Evolutionary conservation across 23 tunicate genomes (phyloP).

Genomic region (Corella eumyota): DNA sequence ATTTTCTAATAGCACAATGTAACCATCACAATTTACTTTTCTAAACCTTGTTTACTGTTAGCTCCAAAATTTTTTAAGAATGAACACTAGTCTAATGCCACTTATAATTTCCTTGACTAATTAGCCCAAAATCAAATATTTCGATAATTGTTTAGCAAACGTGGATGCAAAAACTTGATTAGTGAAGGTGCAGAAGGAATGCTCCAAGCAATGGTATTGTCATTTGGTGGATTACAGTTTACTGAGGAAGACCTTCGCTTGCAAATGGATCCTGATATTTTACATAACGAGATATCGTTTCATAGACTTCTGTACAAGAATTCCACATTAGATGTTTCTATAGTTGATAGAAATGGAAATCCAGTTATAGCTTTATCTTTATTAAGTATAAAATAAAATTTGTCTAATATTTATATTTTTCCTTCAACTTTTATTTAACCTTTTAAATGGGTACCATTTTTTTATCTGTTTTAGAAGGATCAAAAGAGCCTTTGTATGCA

Average conservation of each 20-base stretch:
- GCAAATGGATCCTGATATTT: slow-evolving; percentile 65
- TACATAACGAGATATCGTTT: slow-evolving; percentile 86
- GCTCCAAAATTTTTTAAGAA: too few species aligned
- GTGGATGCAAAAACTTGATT: slow-evolving; percentile 51
- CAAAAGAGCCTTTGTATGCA: slow-evolving; percentile 34
- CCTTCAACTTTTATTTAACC: too few species aligned
- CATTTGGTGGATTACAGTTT: slow-evolving; percentile 87
- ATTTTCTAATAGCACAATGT: too few species aligned
- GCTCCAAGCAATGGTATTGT: slow-evolving; percentile 88
- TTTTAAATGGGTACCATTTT: too few species aligned
- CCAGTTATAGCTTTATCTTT: slow-evolving; percentile 46
- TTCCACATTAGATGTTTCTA: slow-evolving; percentile 36
- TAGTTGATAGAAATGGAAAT: slow-evolving; percentile 14
- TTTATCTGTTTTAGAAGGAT: not conserved
- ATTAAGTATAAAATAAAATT: slow-evolving; percentile 9
- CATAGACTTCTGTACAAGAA: slow-evolving; percentile 56
- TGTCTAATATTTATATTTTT: not conserved
- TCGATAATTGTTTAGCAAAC: slow-evolving; percentile 16
- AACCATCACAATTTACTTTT: too few species aligned
- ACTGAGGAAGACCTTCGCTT: slow-evolving; percentile 69
- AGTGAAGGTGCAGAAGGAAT: slow-evolving; percentile 97
- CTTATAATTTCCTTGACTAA: too few species aligned
- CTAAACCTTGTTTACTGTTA: too few species aligned
- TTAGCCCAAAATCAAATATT: not conserved
- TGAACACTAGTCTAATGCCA: too few species aligned